Conservation (phyloP, 2,888 invertebrate species). For the Griposia aprilina region DNA sequence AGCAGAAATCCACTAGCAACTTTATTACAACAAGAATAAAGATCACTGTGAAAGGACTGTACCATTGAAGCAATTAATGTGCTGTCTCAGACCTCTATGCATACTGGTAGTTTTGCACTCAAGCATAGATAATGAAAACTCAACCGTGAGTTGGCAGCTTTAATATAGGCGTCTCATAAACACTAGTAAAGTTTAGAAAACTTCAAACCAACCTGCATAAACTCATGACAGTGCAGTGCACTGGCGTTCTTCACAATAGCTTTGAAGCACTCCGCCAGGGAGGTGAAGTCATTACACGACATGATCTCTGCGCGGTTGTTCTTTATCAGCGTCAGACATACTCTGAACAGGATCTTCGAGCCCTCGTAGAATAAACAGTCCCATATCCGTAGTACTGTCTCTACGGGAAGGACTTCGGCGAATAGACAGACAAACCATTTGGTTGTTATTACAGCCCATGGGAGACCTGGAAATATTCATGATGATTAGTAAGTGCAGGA, state of each 20-base stretch:
- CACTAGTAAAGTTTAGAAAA: neutral
- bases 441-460: conserved; percentile 97
- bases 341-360: conserved; percentile 97
- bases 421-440: conserved; percentile 99
- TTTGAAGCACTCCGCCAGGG: conserved; percentile 95
- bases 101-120: neutral
- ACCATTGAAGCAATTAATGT: neutral
- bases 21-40: neutral
- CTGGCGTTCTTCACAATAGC: conserved; percentile 94
- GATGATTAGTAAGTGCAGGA: neutral
- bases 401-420: conserved; percentile 97
- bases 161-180: neutral
- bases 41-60: neutral
- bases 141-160: neutral
- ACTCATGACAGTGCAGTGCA: conserved; percentile 96
- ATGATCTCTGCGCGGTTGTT: conserved; percentile 93
- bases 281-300: conserved; percentile 94
- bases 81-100: neutral
- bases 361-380: conserved; percentile 99
- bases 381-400: conserved; percentile 98
- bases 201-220: conserved; percentile 93
- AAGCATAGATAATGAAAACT: neutral
- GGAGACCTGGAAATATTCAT: conserved; percentile 90
- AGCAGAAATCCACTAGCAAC: neutral
- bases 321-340: conserved; percentile 95